A percentile compares a stretch with the other conserved stretches of the same genome.
phyloP scores from a whole-genome alignment of 2,113 vertebrate species.

The Lycocorax pyrrhopterus region DNA sequence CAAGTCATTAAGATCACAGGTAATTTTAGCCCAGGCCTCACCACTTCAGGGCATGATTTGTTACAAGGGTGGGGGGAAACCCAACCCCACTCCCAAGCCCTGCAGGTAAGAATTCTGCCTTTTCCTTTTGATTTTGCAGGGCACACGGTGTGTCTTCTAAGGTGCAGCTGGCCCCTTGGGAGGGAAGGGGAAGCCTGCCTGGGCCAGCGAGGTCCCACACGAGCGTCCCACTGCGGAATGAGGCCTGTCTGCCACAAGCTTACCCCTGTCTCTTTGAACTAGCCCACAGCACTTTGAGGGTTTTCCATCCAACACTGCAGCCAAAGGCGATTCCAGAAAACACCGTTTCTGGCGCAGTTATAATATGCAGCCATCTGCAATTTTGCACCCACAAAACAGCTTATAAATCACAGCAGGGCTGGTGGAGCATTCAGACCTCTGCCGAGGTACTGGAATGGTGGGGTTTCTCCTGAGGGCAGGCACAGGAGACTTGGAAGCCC shows the following conservation, averaged over 20 bases:
- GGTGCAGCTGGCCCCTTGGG: not conserved
- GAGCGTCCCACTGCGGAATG: not conserved
- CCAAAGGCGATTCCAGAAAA: not conserved
- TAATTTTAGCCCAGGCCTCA: not conserved
- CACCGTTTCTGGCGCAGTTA: fast-evolving
- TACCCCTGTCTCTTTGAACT: not conserved
- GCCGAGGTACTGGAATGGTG: not conserved
- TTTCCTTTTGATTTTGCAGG: not conserved
- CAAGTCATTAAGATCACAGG: constrained; percentile 10
- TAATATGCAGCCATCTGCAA: not conserved
- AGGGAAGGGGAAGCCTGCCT: not conserved
- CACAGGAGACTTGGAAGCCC: not conserved
- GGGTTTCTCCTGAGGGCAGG: not conserved
- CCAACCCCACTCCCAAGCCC: not conserved
- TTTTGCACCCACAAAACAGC: not conserved
- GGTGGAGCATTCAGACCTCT: not conserved
- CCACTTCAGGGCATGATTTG: not conserved
- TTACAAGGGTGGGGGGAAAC: not conserved
- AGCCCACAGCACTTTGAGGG: not conserved
- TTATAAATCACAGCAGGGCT: not conserved
- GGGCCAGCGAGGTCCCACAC: not conserved
- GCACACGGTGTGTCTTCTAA: not conserved
- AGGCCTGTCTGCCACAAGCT: not conserved
- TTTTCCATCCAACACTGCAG: not conserved
- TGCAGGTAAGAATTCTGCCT: not conserved